Evolutionary conservation across 1,140 invertebrate genomes (phyloP).

Genomic region (Heliconius hermathena): DNA sequence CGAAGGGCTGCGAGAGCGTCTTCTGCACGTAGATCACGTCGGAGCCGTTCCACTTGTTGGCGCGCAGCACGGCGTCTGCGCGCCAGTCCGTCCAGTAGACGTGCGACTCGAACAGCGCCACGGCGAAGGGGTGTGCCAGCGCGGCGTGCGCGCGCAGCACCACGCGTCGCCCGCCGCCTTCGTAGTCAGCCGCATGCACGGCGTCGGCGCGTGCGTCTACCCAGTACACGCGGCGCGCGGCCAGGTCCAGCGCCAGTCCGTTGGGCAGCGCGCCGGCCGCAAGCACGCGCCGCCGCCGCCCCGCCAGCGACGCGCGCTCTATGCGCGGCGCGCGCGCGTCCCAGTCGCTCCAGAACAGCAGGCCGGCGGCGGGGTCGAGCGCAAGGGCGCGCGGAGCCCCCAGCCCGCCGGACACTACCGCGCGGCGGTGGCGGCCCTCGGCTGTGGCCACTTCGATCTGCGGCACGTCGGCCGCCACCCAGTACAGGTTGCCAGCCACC

Average conservation of each 20-base stretch:
- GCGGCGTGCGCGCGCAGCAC: conserved; percentile 86
- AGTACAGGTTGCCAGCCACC: conserved; percentile 91
- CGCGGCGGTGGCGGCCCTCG: conserved; percentile 90
- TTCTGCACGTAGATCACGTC: conserved; percentile 85
- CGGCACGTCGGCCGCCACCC: conserved; percentile 88
- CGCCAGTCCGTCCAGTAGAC: conserved; percentile 98
- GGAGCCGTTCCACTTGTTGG: conserved; percentile 87
- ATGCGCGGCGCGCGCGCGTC: conserved; percentile 91
- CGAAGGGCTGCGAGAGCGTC: conserved; percentile 90
- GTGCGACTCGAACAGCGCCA: conserved; percentile 90
- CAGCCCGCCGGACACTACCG: conserved; percentile 92
- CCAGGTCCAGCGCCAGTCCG: conserved; percentile 92
- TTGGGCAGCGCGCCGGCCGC: conserved; percentile 91
- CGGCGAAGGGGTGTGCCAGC: conserved; percentile 94
- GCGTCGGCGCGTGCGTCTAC: conserved; percentile 85
- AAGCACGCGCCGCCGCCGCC: conserved; percentile 83
- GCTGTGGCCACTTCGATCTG: not conserved
- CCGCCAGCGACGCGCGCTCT: conserved; percentile 92
- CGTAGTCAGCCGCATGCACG: conserved; percentile 91
- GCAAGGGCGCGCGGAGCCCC: conserved; percentile 93
- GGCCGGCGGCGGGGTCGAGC: conserved; percentile 90
- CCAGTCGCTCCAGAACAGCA: conserved; percentile 95
- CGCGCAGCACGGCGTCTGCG: conserved; percentile 86
- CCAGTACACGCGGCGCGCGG: conserved; percentile 83
- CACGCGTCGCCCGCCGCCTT: conserved; percentile 88